Percentiles rank a stretch among this genome's conserved stretches.
phyloP scores from a whole-genome alignment of 1,140 invertebrate genomes.

The Tetraneura akinire region DNA sequence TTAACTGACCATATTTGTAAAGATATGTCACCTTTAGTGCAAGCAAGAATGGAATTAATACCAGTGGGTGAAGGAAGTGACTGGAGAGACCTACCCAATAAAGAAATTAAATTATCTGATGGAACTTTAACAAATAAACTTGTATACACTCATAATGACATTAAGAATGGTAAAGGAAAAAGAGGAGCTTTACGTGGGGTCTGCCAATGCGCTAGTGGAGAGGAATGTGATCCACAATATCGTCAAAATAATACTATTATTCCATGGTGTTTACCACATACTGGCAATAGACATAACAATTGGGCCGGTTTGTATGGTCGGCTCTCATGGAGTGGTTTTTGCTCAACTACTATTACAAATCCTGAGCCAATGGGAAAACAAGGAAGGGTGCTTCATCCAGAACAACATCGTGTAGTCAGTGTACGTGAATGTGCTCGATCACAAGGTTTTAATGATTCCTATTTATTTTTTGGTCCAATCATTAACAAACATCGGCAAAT shows the following conservation, averaged over 20 bases:
- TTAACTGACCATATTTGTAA: constrained; percentile 79
- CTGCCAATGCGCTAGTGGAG: constrained; percentile 72
- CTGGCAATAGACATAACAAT: constrained; percentile 81
- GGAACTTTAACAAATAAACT: constrained; percentile 68
- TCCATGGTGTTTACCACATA: constrained; percentile 89
- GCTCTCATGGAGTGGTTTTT: constrained; percentile 83
- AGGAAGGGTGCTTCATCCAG: constrained; percentile 78
- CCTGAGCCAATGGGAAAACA: constrained; percentile 88
- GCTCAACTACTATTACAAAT: constrained; percentile 84
- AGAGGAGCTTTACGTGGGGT: constrained; percentile 72
- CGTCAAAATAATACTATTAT: constrained; percentile 82
- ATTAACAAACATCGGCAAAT: constrained; percentile 61
- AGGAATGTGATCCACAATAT: constrained; percentile 66
- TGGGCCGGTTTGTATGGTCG: constrained; percentile 77
- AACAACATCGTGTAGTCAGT: constrained; percentile 78
- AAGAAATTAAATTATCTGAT: constrained; percentile 70
- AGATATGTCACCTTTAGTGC: constrained; percentile 78
- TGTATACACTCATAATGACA: constrained; percentile 74
- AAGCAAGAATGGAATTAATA: constrained; percentile 76
- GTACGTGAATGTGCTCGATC: constrained; percentile 84
- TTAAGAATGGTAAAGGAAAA: constrained; percentile 67
- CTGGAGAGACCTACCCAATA: constrained; percentile 86
- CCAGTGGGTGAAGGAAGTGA: constrained; percentile 77
- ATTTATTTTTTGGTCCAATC: constrained; percentile 61
- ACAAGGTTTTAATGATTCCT: constrained; percentile 78